Evolutionary conservation across 2,797 vertebrate genomes (phyloP).

Genomic region (Mergus octosetaceus): DNA sequence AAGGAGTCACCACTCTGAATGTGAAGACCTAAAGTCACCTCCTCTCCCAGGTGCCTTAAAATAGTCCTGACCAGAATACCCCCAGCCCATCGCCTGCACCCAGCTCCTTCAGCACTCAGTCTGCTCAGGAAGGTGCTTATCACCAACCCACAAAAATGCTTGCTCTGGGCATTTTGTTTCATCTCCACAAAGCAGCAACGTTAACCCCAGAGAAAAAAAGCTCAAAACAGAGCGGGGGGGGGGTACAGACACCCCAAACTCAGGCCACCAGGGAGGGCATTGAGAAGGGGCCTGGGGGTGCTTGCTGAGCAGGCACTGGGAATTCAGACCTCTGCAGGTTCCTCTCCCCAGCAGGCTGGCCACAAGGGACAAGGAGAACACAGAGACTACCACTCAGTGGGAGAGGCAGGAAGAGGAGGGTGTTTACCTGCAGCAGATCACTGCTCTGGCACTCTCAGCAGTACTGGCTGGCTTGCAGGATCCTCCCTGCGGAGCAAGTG

Average conservation of each 20-base stretch:
- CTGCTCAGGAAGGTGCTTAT: not conserved
- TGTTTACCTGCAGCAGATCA: slow-evolving; percentile 73
- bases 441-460: slow-evolving; percentile 75
- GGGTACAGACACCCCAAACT: not conserved
- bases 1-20: not conserved
- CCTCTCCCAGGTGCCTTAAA: not conserved
- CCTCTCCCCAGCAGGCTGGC: not conserved
- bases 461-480: slow-evolving; percentile 72
- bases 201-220: not conserved
- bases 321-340: not conserved
- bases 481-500: slow-evolving; percentile 75
- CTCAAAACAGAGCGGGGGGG: not conserved
- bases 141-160: not conserved
- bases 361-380: not conserved
- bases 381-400: rapidly evolving
- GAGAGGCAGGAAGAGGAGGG: not conserved
- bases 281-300: not conserved
- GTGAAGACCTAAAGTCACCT: not conserved
- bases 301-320: not conserved
- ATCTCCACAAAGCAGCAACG: not conserved
- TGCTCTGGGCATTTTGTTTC: not conserved
- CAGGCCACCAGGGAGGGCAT: not conserved
- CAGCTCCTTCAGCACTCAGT: not conserved
- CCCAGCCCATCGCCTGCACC: not conserved
- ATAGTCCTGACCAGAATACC: not conserved